Base-by-base conservation (phyloP, 2,113 vertebrate genomes). In the Amia ocellicauda region DNA sequence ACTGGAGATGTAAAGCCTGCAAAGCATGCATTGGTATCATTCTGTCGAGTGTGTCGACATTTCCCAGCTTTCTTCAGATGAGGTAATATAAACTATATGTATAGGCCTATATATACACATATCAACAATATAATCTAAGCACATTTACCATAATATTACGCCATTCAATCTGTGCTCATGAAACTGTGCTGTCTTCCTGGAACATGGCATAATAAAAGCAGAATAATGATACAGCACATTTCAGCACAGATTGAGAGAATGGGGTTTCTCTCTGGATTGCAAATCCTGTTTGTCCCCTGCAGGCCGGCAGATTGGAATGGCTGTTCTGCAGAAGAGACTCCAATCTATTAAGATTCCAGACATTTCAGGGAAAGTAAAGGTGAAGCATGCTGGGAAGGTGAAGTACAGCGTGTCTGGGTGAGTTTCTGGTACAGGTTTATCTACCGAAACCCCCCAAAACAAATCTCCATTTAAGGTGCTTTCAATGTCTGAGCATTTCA, bases 331-430 rank as follows among this genome's bases (percentile, higher is more conserved):
- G 73, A 4, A 81, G 58, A 81, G 81, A 60, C 77, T 89, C 22
- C 45, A 71, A 69, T 72, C 64, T 19, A 71, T 88, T 61, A 75
- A 73, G 42, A 7, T 90, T 40, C 82, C 81, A 11, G 86, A 90
- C 66, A 52, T 87, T 1, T 86, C 85, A 0, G 87, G 86, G 16
- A 60, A 20, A 40, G 2, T 73, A 62, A 22, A 4, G 0, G 76
- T 90, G 62, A 20, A 68, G 58, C 79, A 55, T n/a, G 75, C 88
- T 1, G 88, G 87, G 19, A 82, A 83, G 7, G 85, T 90, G 67
- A 1, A 64, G 2, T 90, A 89, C 76, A 85, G 74, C 53, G 60
- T 90, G 29, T 62, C 86, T 63, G 75, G 77, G 88, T 90, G 76
- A 83, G 81, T 4, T 5, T 2, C 43, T 7, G 0, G 26, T 3